phyloP scores from a whole-genome alignment of 2,888 invertebrate species.

The Drosophila anceps region DNA sequence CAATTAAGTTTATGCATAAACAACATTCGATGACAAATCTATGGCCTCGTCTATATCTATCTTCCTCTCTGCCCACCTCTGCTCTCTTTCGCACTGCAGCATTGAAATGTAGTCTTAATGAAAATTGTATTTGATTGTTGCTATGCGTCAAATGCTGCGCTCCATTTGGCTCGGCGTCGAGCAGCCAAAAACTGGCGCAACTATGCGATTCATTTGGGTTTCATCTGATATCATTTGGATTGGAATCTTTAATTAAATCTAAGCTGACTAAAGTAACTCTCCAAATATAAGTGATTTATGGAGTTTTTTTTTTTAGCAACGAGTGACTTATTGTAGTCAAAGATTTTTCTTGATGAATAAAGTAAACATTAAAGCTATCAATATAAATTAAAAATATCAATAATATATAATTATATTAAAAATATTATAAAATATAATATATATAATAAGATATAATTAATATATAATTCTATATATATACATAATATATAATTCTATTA shows the following conservation, averaged over 20 bases:
- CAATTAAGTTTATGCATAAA: conserved; percentile 79
- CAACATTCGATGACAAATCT: conserved; percentile 71
- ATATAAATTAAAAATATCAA: too few species aligned
- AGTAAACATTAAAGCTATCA: too few species aligned
- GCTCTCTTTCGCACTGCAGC: conserved; percentile 4
- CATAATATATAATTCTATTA: too few species aligned
- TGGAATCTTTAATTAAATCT: conserved; percentile 26
- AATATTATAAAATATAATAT: too few species aligned
- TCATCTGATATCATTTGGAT: conserved; percentile 19
- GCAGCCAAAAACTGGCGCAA: conserved; percentile 39
- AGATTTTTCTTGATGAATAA: not conserved
- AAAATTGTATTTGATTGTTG: conserved; percentile 75
- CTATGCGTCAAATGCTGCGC: conserved; percentile 59
- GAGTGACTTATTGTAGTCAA: not conserved
- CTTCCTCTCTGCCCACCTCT: not conserved
- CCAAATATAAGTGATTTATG: not conserved
- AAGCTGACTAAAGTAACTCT: not conserved
- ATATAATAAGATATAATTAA: too few species aligned
- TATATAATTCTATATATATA: too few species aligned
- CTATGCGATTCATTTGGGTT: conserved; percentile 46
- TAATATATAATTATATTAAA: too few species aligned
- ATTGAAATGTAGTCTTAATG: conserved; percentile 60
- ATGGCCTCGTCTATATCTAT: conserved; percentile 40
- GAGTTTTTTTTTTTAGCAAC: not conserved
- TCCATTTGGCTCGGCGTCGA: conserved; percentile 48